These are phyloP conservation scores for Polypedilum pembai DNA, from an alignment of 1,140 invertebrate genomes.

Conservation along the genomic window DNA sequence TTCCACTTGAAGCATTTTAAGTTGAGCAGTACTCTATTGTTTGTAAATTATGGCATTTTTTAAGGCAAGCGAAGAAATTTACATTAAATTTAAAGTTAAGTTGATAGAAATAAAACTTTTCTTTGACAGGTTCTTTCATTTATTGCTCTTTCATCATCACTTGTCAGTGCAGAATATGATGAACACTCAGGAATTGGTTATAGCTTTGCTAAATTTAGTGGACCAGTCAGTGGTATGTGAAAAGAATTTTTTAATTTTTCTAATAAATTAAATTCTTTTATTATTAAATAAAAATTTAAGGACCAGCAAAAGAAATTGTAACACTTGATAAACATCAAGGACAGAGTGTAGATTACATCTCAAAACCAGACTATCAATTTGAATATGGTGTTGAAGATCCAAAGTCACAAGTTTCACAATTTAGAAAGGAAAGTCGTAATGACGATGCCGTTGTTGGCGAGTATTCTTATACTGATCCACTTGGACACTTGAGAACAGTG, in stretches of 20 bases:
- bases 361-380: slow-evolving; percentile 59
- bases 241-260: slow-evolving; percentile 40
- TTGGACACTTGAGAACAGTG: slow-evolving; percentile 46
- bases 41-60: not conserved
- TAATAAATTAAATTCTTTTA: slow-evolving; percentile 46
- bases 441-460: slow-evolving; percentile 61
- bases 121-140: not conserved
- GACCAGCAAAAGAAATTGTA: slow-evolving; percentile 48
- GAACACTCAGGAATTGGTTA: slow-evolving; percentile 48
- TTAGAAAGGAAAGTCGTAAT: slow-evolving; percentile 57
- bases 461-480: slow-evolving; percentile 52
- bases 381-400: slow-evolving; percentile 62
- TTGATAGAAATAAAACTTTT: not conserved
- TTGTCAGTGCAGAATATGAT: not conserved
- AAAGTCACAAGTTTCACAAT: slow-evolving; percentile 59
- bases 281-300: slow-evolving; percentile 42
- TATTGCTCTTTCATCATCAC: not conserved
- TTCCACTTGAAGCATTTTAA: not conserved
- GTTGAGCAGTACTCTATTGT: not conserved
- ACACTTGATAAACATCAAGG: slow-evolving; percentile 47
- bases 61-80: not conserved
- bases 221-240: slow-evolving; percentile 51
- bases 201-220: slow-evolving; percentile 56
- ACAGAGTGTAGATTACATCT: slow-evolving; percentile 54
- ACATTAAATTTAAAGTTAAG: not conserved